Evolutionary conservation across 2,888 invertebrate species (phyloP).

Genomic region (Amiota mariae): DNA sequence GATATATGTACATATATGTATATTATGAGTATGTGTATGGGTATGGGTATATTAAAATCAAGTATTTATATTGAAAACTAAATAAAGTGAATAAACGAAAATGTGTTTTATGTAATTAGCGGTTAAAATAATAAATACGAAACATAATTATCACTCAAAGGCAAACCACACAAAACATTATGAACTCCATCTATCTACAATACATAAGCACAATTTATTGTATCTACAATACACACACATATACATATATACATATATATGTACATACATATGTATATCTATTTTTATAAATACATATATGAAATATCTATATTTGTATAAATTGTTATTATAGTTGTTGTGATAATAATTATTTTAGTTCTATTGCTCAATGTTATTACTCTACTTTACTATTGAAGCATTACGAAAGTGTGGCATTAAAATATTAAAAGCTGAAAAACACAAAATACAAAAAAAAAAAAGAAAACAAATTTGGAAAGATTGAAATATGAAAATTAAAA

Average conservation of each 20-base stretch:
- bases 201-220: background rate
- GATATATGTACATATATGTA: background rate
- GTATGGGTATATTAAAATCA: background rate
- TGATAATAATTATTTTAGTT: too few species aligned
- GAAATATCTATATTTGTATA: conserved; percentile 18
- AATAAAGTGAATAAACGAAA: conserved; percentile 64
- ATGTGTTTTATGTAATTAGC: conserved; percentile 67
- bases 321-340: background rate
- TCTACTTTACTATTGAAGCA: background rate
- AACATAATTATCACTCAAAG: conserved; percentile 64
- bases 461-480: too few species aligned
- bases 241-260: too few species aligned
- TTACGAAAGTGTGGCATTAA: conserved; percentile 48
- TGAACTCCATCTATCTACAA: conserved; percentile 47
- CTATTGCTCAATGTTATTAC: background rate
- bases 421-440: conserved; percentile 58
- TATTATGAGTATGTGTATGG: background rate
- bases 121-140: conserved; percentile 66
- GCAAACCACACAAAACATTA: conserved; percentile 55
- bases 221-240: background rate
- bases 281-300: conserved; percentile 23
- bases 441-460: too few species aligned
- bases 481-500: conserved; percentile 31
- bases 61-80: conserved; percentile 43
- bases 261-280: background rate